Conservation (phyloP, 2,888 invertebrate species). For the Agriotes lineatus region DNA sequence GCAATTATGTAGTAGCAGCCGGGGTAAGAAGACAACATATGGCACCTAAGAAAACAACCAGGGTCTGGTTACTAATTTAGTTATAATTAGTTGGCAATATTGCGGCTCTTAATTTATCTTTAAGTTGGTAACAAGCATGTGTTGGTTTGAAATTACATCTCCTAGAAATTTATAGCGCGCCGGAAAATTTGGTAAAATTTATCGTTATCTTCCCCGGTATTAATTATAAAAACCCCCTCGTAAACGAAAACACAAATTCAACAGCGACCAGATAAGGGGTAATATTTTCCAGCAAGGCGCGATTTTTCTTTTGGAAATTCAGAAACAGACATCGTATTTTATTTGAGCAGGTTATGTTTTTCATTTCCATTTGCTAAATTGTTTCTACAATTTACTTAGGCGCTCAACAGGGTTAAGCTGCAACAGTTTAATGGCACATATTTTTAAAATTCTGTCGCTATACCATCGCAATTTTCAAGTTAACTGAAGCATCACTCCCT, state of each 20-base stretch:
- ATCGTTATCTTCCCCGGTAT: constrained; percentile 36
- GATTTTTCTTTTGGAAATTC: not conserved
- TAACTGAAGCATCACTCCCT: too few species aligned
- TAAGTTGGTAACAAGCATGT: constrained; percentile 47
- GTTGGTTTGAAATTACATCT: constrained; percentile 52
- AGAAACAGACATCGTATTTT: too few species aligned
- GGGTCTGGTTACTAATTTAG: constrained; percentile 52
- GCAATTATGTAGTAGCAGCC: not conserved
- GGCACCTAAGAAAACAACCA: constrained; percentile 31
- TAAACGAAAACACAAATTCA: constrained; percentile 22
- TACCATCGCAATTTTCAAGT: too few species aligned
- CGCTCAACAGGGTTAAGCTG: too few species aligned
- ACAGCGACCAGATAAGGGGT: constrained; percentile 6
- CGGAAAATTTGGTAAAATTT: constrained; percentile 40
- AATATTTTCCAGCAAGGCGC: not conserved
- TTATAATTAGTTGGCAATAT: constrained; percentile 55
- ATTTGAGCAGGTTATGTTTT: too few species aligned
- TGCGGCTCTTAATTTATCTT: constrained; percentile 54
- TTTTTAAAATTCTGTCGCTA: too few species aligned
- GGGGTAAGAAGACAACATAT: constrained; percentile 23
- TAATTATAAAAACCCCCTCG: constrained; percentile 39
- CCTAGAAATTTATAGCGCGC: constrained; percentile 45
- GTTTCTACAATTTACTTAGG: too few species aligned
- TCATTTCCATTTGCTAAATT: too few species aligned
- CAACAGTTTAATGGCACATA: too few species aligned